Percentiles rank a stretch among this genome's conserved stretches.
Evolutionary conservation across 92 coral and sea anemone species (phyloP).

Genomic region (Heteractis magnifica): DNA sequence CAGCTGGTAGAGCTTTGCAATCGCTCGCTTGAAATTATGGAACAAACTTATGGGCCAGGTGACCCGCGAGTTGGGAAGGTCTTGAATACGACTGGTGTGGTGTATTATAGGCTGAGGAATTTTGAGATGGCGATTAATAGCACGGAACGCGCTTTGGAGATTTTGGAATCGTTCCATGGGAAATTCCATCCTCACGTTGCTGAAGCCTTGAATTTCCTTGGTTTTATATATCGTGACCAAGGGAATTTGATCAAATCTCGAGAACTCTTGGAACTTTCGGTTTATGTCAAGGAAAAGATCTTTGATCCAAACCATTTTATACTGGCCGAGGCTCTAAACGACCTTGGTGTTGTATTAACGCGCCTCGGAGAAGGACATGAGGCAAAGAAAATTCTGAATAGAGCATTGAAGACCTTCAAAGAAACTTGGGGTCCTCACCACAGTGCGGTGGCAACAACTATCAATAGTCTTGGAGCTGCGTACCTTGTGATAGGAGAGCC

Average conservation of each 20-base stretch:
- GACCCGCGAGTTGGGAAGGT: slow-evolving; percentile 71
- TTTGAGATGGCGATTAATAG: slow-evolving; percentile 48
- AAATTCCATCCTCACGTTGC: slow-evolving; percentile 75
- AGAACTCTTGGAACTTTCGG: slow-evolving; percentile 52
- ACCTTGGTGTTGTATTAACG: slow-evolving; percentile 68
- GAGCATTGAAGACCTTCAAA: slow-evolving; percentile 59
- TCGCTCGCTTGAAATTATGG: slow-evolving; percentile 51
- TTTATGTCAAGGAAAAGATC: slow-evolving; percentile 53
- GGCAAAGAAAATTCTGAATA: slow-evolving; percentile 46
- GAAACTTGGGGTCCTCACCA: slow-evolving; percentile 59
- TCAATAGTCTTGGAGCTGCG: slow-evolving; percentile 66
- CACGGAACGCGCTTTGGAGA: slow-evolving; percentile 55
- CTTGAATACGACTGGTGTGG: slow-evolving; percentile 60
- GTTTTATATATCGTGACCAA: slow-evolving; percentile 73
- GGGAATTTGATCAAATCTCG: slow-evolving; percentile 55
- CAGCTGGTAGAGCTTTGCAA: slow-evolving; percentile 53
- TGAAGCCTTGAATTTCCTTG: slow-evolving; percentile 70
- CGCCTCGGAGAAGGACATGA: slow-evolving; percentile 57
- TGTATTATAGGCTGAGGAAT: slow-evolving; percentile 55
- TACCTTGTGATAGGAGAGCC: slow-evolving; percentile 41
- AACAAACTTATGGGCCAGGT: slow-evolving; percentile 52
- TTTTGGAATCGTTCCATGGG: slow-evolving; percentile 70
- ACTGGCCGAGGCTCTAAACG: slow-evolving; percentile 67
- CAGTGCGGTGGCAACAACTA: slow-evolving; percentile 48
- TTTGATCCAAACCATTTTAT: slow-evolving; percentile 62